phyloP scores from a whole-genome alignment of 2,888 invertebrate genomes.

The Drepanosiphum platanoidis region DNA sequence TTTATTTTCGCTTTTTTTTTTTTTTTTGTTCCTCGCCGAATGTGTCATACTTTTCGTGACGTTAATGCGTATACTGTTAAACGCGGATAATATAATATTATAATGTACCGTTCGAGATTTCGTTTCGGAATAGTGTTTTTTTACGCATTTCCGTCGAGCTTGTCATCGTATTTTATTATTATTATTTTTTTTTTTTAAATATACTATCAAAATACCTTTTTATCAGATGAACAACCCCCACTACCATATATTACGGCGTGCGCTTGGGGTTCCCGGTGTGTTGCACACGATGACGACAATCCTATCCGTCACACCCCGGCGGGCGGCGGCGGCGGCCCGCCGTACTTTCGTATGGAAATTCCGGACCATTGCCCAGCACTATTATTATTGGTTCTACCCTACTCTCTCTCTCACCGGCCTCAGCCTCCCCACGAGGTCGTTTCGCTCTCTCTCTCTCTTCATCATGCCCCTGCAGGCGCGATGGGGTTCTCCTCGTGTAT shows the following conservation, averaged over 20 bases:
- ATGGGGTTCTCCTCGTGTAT: constrained; percentile 49
- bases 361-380: constrained; percentile 59
- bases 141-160: neutral
- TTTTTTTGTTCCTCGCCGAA: no score
- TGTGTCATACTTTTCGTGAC: neutral
- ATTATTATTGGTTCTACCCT: constrained; percentile 50
- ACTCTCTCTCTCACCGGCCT: no score
- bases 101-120: no score
- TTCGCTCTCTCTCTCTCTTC: neutral
- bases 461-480: constrained; percentile 7
- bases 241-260: neutral
- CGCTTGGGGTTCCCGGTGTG: neutral
- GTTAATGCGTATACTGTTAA: neutral
- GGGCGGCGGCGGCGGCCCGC: neutral
- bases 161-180: neutral
- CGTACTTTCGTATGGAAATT: constrained; percentile 51
- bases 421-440: neutral
- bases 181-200: constrained; percentile 3
- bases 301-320: constrained; percentile 58
- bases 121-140: neutral
- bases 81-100: neutral
- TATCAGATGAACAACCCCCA: constrained; percentile 29
- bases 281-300: constrained; percentile 30
- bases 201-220: constrained; percentile 34
- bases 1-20: neutral